Conservation (phyloP, 2,888 invertebrate species). For the Lamellibrachia columna region DNA sequence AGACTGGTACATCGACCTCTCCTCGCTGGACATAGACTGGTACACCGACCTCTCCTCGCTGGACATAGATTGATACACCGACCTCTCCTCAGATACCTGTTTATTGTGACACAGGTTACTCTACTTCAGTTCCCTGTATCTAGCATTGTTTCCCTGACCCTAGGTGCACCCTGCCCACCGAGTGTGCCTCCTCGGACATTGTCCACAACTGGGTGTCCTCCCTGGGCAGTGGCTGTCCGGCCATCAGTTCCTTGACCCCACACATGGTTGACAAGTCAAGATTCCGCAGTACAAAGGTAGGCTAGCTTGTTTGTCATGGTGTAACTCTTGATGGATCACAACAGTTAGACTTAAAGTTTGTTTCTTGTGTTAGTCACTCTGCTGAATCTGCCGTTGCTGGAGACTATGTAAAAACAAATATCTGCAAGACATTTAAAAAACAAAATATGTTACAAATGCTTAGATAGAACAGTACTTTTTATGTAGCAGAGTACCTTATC, state of each 20-base stretch:
- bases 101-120: not conserved
- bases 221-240: not conserved
- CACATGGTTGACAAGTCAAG: not conserved
- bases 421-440: no score
- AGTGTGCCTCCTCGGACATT: not conserved
- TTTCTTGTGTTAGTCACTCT: no score
- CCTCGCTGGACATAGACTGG: no score
- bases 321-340: not conserved
- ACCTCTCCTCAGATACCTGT: not conserved
- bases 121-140: not conserved
- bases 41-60: no score
- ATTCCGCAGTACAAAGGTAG: not conserved
- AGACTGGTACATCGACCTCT: no score
- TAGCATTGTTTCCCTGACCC: not conserved
- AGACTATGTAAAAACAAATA: no score
- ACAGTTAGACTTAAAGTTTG: not conserved
- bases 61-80: no score
- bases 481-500: no score
- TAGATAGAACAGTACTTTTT: no score
- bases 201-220: not conserved
- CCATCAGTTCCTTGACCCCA: not conserved
- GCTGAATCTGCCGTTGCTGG: no score
- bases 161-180: not conserved
- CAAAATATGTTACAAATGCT: no score
- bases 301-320: not conserved